Evolutionary conservation across 2,888 invertebrate genomes (phyloP).

Genomic region (Nowickia ferox): DNA sequence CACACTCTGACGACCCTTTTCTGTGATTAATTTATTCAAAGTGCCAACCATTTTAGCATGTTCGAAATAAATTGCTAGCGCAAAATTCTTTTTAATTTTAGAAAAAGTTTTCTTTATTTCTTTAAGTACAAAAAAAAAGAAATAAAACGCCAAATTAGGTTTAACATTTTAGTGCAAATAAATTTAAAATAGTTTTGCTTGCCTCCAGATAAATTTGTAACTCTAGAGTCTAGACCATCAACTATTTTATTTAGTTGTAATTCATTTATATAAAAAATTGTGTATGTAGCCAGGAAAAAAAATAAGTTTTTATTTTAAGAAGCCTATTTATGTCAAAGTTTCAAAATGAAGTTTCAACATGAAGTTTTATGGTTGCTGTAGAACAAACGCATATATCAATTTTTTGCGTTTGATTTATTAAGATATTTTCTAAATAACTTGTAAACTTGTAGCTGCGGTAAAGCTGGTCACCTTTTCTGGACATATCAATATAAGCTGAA

Average conservation of each 20-base stretch:
- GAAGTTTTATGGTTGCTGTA: background rate
- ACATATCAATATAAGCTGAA: too few relatives aligned
- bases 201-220: slow-evolving; percentile 15
- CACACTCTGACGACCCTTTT: slow-evolving; percentile 20
- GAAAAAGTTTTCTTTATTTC: background rate
- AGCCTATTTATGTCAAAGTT: slow-evolving; percentile 54
- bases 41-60: slow-evolving; percentile 29
- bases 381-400: too few relatives aligned
- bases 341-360: background rate
- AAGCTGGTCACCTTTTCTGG: too few relatives aligned
- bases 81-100: slow-evolving; percentile 25
- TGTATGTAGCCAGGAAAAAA: background rate
- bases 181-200: slow-evolving; percentile 4
- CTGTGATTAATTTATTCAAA: slow-evolving; percentile 48
- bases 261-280: slow-evolving; percentile 17
- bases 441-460: too few relatives aligned
- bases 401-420: too few relatives aligned
- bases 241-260: slow-evolving; percentile 4
- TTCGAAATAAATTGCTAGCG: slow-evolving; percentile 21
- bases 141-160: slow-evolving; percentile 4
- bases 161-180: background rate
- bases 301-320: slow-evolving; percentile 43
- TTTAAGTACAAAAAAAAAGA: background rate
- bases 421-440: too few relatives aligned
- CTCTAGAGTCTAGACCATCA: slow-evolving; percentile 12